Evolutionary conservation across 2,888 invertebrate species (phyloP).

Genomic region (Nemotelus nigrinus): DNA sequence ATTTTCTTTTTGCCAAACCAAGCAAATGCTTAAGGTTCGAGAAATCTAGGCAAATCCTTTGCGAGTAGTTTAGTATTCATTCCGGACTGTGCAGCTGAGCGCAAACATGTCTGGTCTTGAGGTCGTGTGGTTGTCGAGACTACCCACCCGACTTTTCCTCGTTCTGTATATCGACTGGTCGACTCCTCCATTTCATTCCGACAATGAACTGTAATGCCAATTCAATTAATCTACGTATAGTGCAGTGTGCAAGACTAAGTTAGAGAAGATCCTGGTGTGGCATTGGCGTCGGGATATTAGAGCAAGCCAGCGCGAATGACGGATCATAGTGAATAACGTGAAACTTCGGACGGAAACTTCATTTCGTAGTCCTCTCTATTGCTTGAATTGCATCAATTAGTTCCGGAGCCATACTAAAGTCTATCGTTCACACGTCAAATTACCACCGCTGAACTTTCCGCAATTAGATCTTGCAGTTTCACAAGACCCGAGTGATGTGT

Average conservation of each 20-base stretch:
- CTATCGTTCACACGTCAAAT: slow-evolving; percentile 42
- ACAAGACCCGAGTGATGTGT: slow-evolving; percentile 22
- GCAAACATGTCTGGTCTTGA: slow-evolving; percentile 34
- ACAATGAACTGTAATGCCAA: slow-evolving; percentile 42
- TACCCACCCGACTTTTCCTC: not conserved
- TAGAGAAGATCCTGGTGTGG: too few relatives aligned
- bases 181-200: not conserved
- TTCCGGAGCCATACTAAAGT: slow-evolving; percentile 27
- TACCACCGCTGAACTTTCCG: slow-evolving; percentile 39
- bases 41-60: not conserved
- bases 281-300: not conserved
- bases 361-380: slow-evolving; percentile 33
- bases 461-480: slow-evolving; percentile 26
- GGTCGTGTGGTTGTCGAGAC: not conserved
- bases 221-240: slow-evolving; percentile 25
- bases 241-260: too few relatives aligned
- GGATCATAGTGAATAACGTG: not conserved
- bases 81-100: not conserved
- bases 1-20: not conserved
- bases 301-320: not conserved
- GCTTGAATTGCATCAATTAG: slow-evolving; percentile 37
- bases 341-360: slow-evolving; percentile 19
- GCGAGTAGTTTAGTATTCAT: slow-evolving; percentile 26
- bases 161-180: not conserved
- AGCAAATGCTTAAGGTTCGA: not conserved